Evolutionary conservation across 1,140 invertebrate genomes (phyloP).

Genomic region (Ditylenchus dipsaci): DNA sequence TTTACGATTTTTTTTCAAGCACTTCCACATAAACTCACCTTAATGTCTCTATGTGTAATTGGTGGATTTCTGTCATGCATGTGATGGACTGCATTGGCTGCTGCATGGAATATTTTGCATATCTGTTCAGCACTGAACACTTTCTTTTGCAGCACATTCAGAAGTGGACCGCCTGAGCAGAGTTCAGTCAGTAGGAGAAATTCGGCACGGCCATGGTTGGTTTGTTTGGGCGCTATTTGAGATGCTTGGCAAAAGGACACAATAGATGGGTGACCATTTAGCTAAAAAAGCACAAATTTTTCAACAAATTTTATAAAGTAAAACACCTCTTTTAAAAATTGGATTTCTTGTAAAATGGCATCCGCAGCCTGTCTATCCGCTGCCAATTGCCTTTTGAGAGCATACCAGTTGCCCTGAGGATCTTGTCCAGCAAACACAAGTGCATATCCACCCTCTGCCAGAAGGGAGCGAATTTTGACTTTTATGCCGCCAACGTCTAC

Average conservation of each 20-base stretch:
- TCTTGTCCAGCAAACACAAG: conserved; percentile 53
- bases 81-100: conserved; percentile 79
- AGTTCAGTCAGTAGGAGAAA: conserved; percentile 52
- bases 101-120: conserved; percentile 84
- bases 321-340: conserved; percentile 43
- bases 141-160: conserved; percentile 40
- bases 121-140: conserved; percentile 61
- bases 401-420: conserved; percentile 45
- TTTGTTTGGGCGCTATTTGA: conserved; percentile 13
- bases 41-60: conserved; percentile 86
- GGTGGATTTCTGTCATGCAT: conserved; percentile 84
- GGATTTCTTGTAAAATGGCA: conserved; percentile 49
- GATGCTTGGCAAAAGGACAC: conserved; percentile 34
- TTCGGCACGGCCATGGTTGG: conserved; percentile 30
- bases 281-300: conserved; percentile 22
- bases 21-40: conserved; percentile 63
- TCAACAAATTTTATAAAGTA: not conserved
- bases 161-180: conserved; percentile 49
- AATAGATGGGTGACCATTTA: conserved; percentile 51
- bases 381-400: conserved; percentile 50
- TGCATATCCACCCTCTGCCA: conserved; percentile 54
- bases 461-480: conserved; percentile 31
- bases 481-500: conserved; percentile 38
- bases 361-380: conserved; percentile 38
- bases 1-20: too few relatives aligned